These are phyloP conservation scores for Agelas oroides DNA, from an alignment of 37 sponge, comb jelly and placozoan species.

Conservation along the genomic window DNA sequence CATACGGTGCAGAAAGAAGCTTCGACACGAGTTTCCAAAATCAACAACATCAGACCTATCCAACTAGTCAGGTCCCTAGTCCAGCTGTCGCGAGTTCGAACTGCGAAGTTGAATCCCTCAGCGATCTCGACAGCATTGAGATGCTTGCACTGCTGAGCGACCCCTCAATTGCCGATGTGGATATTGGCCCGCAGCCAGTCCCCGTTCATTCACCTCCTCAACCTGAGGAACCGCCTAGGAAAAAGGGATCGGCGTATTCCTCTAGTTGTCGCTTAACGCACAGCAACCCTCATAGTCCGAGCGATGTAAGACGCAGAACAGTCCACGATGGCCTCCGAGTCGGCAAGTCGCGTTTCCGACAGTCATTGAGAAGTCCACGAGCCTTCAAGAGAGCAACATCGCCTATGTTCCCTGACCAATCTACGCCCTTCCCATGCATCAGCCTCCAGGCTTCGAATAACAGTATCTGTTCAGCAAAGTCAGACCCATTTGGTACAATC, in stretches of 20 bases:
- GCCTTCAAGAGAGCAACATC: slow-evolving; percentile 6
- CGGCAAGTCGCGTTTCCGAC: background rate
- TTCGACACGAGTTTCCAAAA: too few relatives aligned
- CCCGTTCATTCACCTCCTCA: background rate
- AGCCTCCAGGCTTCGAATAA: slow-evolving; percentile 16
- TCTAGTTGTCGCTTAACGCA: background rate
- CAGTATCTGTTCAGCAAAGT: background rate
- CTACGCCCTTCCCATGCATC: slow-evolving; percentile 28
- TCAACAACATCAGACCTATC: too few relatives aligned
- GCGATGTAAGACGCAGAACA: background rate
- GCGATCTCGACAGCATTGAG: background rate
- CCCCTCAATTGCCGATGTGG: background rate
- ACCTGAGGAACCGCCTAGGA: background rate
- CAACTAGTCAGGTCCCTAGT: too few relatives aligned
- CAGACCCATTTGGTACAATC: background rate
- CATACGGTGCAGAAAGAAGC: too few relatives aligned
- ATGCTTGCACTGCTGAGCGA: background rate
- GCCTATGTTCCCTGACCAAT: slow-evolving; percentile 44
- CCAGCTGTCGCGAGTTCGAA: too few relatives aligned
- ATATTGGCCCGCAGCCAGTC: slow-evolving; percentile 7
- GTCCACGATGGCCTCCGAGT: background rate
- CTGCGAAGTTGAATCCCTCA: too few relatives aligned
- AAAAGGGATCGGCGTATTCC: background rate
- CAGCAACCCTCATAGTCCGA: slow-evolving; percentile 1
- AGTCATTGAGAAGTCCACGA: background rate